These are phyloP conservation scores for Neomicropteryx cornuta DNA, from an alignment of 1,140 invertebrate genomes.

Conservation along the genomic window DNA sequence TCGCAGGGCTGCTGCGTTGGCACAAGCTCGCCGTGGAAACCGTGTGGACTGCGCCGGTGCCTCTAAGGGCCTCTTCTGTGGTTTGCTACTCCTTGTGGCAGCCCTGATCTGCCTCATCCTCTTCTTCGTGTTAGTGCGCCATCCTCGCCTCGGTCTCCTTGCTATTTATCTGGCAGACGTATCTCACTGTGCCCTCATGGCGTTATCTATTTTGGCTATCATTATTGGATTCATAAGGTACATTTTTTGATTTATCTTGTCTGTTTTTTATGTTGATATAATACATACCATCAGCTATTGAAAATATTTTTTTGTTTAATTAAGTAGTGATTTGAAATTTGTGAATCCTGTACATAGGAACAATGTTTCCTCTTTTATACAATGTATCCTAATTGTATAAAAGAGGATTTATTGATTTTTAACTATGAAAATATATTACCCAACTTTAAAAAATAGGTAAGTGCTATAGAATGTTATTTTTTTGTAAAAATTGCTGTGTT, in stretches of 20 bases:
- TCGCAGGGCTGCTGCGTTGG: conserved; percentile 68
- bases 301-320: no score
- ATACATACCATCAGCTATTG: neutral
- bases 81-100: conserved; percentile 78
- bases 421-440: no score
- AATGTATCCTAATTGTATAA: no score
- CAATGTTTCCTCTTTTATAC: no score
- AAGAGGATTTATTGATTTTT: no score
- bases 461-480: no score
- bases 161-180: conserved; percentile 86
- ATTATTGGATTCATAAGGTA: conserved; percentile 81
- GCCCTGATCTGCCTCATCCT: conserved; percentile 86
- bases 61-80: conserved; percentile 89
- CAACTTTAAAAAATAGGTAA: no score
- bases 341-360: no score
- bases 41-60: conserved; percentile 86
- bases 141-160: conserved; percentile 63
- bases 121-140: conserved; percentile 86
- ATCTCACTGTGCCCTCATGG: conserved; percentile 79
- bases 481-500: no score
- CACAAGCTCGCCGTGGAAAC: conserved; percentile 63
- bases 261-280: conserved; percentile 1
- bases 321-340: no score
- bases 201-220: conserved; percentile 77
- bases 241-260: conserved; percentile 16